phyloP scores from a whole-genome alignment of 2,888 invertebrate species.

The Eristalis pertinax region DNA sequence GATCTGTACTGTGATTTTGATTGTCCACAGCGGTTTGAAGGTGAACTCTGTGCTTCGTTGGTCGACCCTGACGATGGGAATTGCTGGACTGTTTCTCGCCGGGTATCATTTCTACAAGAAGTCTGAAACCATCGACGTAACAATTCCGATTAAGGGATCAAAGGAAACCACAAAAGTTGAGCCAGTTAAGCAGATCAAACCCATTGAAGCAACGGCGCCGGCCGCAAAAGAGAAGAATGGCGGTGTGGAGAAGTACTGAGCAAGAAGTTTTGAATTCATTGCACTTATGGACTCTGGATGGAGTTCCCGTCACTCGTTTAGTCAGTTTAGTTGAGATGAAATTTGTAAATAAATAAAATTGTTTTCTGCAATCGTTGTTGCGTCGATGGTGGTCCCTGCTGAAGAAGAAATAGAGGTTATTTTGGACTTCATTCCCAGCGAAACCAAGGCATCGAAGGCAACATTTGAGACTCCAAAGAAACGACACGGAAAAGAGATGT shows the following conservation, averaged over 20 bases:
- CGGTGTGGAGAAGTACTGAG: slow-evolving; percentile 73
- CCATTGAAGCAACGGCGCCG: slow-evolving; percentile 15
- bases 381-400: neutral
- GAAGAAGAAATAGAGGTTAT: no score
- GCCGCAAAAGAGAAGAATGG: slow-evolving; percentile 14
- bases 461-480: no score
- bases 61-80: slow-evolving; percentile 77
- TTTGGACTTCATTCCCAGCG: no score
- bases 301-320: neutral
- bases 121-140: slow-evolving; percentile 77
- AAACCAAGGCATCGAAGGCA: no score
- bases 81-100: slow-evolving; percentile 77
- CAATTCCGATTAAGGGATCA: slow-evolving; percentile 76
- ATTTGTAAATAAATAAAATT: neutral
- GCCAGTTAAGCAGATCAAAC: slow-evolving; percentile 66
- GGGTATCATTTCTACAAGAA: slow-evolving; percentile 78
- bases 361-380: neutral
- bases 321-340: neutral
- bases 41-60: slow-evolving; percentile 79
- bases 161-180: slow-evolving; percentile 76
- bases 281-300: neutral
- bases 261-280: neutral
- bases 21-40: slow-evolving; percentile 76
- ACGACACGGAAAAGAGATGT: no score
- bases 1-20: neutral